Evolutionary conservation across 2,113 vertebrate species (phyloP).

Genomic region (Naja naja): DNA sequence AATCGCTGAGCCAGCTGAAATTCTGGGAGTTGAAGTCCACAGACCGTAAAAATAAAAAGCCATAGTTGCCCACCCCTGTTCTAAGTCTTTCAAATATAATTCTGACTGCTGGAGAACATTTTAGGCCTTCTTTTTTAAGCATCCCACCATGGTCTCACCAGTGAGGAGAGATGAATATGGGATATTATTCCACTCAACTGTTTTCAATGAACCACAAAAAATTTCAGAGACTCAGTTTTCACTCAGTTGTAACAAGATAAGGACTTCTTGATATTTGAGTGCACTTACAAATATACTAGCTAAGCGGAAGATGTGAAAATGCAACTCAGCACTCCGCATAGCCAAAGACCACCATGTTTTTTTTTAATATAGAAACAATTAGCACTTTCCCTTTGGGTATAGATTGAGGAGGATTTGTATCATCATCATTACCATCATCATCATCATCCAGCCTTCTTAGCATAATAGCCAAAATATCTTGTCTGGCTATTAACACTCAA

Average conservation of each 20-base stretch:
- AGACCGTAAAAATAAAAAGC: no score
- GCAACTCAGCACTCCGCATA: not conserved
- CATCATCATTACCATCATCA: not conserved
- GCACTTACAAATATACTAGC: not conserved
- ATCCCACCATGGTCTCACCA: not conserved
- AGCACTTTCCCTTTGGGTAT: not conserved
- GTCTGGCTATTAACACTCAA: not conserved
- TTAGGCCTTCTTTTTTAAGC: not conserved
- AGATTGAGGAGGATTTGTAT: not conserved
- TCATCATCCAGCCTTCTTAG: not conserved
- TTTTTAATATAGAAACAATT: not conserved
- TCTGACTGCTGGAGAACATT: not conserved
- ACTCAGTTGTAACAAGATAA: not conserved
- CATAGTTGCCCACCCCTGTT: not conserved
- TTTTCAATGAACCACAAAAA: not conserved
- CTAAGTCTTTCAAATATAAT: not conserved
- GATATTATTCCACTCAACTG: not conserved
- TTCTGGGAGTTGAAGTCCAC: no score
- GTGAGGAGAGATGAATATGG: not conserved
- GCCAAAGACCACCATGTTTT: not conserved
- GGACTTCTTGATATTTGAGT: not conserved
- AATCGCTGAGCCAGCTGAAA: no score
- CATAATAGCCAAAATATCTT: not conserved
- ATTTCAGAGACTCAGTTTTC: not conserved
- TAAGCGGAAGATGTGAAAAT: not conserved